Conservation (phyloP, 2,113 vertebrate species). For the Gasterosteus aculeatus region DNA sequence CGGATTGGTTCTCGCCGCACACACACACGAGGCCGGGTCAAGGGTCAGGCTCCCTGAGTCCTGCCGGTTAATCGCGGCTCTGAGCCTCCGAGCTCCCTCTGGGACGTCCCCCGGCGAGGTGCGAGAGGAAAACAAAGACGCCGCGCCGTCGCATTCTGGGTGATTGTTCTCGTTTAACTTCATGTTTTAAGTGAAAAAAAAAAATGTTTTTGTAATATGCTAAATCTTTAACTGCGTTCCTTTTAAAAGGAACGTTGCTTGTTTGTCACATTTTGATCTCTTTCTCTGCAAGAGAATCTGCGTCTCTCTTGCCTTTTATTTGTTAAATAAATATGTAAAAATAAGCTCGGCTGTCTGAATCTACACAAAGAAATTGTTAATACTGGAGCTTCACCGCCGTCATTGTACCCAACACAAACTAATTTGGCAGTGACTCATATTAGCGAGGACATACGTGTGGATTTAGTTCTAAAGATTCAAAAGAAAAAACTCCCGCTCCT, state of each 20-base stretch:
- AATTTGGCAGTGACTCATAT: slow-evolving; percentile 38
- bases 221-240: not conserved
- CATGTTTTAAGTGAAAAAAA: not conserved
- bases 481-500: not conserved
- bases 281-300: not conserved
- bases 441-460: slow-evolving; percentile 20
- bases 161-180: not conserved
- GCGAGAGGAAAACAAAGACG: not conserved
- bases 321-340: not conserved
- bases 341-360: not conserved
- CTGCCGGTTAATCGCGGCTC: slow-evolving; percentile 36
- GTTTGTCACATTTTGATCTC: not conserved
- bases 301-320: not conserved
- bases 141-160: not conserved
- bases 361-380: no score
- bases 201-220: not conserved
- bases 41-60: slow-evolving; percentile 17
- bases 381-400: not conserved
- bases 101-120: slow-evolving; percentile 51
- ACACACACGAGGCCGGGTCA: slow-evolving; percentile 29
- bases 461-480: slow-evolving; percentile 18
- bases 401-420: slow-evolving; percentile 1
- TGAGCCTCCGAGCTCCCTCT: slow-evolving; percentile 23
- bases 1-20: no score
- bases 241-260: not conserved